Evolutionary conservation across 2,888 invertebrate species (phyloP).

Genomic region (Prosopocoilus inquinatus): DNA sequence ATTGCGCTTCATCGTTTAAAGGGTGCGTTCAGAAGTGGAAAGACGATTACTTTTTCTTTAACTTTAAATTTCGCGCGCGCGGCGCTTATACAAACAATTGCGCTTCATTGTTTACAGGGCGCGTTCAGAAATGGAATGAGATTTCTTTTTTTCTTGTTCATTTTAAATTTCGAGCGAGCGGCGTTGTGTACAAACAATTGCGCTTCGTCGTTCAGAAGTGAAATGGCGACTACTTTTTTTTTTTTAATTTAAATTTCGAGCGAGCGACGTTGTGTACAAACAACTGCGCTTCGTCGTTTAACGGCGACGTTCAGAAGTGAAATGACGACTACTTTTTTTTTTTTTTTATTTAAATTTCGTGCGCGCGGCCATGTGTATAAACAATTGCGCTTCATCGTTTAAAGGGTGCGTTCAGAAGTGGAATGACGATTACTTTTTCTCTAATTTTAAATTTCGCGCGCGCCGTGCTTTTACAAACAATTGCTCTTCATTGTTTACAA

Average conservation of each 20-base stretch:
- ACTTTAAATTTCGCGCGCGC: not conserved
- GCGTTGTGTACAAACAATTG: not conserved
- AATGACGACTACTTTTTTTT: not conserved
- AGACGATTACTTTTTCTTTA: not conserved
- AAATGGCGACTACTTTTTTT: not conserved
- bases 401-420: too few species aligned
- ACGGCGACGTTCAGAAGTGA: too few species aligned
- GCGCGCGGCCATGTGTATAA: not conserved
- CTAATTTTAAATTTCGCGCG: not conserved
- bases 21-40: too few species aligned
- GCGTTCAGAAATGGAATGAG: not conserved
- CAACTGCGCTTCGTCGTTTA: not conserved
- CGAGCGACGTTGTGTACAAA: not conserved
- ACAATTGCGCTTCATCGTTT: not conserved
- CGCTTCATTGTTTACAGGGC: not conserved
- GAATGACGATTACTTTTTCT: not conserved
- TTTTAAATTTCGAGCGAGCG: not conserved
- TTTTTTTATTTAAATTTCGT: not conserved
- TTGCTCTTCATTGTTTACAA: not conserved
- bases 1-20: not conserved
- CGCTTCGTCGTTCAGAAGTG: not conserved
- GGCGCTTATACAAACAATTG: not conserved
- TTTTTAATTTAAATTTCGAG: not conserved
- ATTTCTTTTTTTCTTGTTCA: not conserved
- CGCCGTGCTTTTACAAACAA: not conserved